A percentile compares a stretch with the other conserved stretches of the same genome.
Evolutionary conservation across 2,888 invertebrate species (phyloP).

Genomic region (Epinotia nisella): DNA sequence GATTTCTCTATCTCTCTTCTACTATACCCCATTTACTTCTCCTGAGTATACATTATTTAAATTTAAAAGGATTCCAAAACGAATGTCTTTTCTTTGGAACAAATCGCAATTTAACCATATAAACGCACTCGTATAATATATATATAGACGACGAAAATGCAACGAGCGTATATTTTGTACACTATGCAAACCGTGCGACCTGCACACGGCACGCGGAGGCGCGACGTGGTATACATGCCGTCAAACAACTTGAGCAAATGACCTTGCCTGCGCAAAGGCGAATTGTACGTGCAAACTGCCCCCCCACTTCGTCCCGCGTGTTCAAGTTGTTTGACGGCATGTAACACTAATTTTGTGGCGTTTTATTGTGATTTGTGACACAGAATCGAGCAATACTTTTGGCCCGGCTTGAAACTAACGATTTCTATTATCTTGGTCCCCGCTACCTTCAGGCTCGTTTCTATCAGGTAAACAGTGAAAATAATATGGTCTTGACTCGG

Average conservation of each 20-base stretch:
- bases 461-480: constrained; percentile 91
- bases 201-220: background rate
- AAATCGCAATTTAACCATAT: constrained; percentile 14
- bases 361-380: constrained; percentile 45
- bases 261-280: too few relatives aligned
- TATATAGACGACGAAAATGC: background rate
- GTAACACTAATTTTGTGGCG: background rate
- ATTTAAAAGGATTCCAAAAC: constrained; percentile 25
- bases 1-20: constrained; percentile 59
- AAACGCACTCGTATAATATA: background rate
- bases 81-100: constrained; percentile 39
- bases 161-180: background rate
- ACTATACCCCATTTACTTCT: constrained; percentile 56
- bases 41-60: constrained; percentile 43
- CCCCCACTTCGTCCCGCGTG: too few relatives aligned
- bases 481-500: constrained; percentile 76
- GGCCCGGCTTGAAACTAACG: constrained; percentile 81
- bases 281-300: too few relatives aligned
- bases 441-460: constrained; percentile 93
- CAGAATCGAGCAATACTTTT: constrained; percentile 50
- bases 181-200: background rate
- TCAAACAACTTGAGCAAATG: too few relatives aligned
- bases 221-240: too few relatives aligned
- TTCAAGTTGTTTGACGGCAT: too few relatives aligned
- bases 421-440: constrained; percentile 85